Evolutionary conservation across 2,888 invertebrate genomes (phyloP), one percentile per base, ranked within the genome.

Genomic region (Polymixis flavicincta): DNA sequence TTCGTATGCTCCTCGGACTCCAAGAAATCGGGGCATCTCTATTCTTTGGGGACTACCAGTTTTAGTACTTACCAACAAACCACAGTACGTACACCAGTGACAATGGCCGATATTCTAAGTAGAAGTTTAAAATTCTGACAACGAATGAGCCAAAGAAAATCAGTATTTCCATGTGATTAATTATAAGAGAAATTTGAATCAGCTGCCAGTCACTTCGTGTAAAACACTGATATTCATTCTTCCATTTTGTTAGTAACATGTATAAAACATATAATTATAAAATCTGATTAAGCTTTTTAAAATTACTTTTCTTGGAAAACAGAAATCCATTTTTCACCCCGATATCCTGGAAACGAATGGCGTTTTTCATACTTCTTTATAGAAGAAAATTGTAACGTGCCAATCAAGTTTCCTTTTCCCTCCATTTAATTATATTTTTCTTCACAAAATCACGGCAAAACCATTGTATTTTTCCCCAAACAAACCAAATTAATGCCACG

Each of bases 401-500:
- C 78, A 82, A 82, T 82, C 82, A 76, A 55, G 25, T 64, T 68
- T 42, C 63, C 45, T 59, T 45, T 14, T 37, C 2, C 52, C 61
- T 45, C 45, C 54, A 57, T 76, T 76, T 82, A 79, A 82, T 82
- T 45, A 82, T 28, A n/a, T 63, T 83, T 63, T 82, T 65, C 55
- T 79, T 69, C 37, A 79, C 32, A 54, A 65, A 66, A 77, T 57
- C 59, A 50, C 45, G 22, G 59, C 50, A 57, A 77, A 72, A 45
- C 69, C 55, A 37, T 57, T 77, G 78, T 73, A 82, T 82, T 85
- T 81, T 88, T 85, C 81, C 76, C 78, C 83, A 87, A 89, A 83
- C 81, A 83, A 79, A 80, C 82, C 82, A 81, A 82, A 87, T 85
- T 85, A 88, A 88, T 86, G 68, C 80, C 78, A 85, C 84, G 84